These are phyloP conservation scores for Emydoidea blandingii DNA, from an alignment of 2,797 vertebrate genomes.

Conservation along the genomic window DNA sequence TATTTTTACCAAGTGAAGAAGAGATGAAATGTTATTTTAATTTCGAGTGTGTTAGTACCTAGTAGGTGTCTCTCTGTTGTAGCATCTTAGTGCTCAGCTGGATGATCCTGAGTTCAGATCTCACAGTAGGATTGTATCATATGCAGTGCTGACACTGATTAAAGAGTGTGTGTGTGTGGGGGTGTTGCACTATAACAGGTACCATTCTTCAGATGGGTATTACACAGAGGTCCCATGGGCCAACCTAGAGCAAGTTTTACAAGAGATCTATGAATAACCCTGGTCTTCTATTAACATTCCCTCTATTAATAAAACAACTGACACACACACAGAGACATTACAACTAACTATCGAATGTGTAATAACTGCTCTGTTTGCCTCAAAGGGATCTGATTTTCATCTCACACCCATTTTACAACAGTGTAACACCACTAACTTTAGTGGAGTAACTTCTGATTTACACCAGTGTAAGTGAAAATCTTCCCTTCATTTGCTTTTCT, in stretches of 20 bases:
- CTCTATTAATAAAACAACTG: not conserved
- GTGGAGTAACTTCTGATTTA: not conserved
- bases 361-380: not conserved
- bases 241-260: not conserved
- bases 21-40: not conserved
- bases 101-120: not conserved
- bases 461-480: not conserved
- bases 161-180: not conserved
- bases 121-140: not conserved
- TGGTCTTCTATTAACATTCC: not conserved
- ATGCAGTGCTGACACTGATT: not conserved
- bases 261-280: not conserved
- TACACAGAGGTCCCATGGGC: not conserved
- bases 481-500: conserved; percentile 26
- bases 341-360: not conserved
- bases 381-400: not conserved
- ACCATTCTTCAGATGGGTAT: not conserved
- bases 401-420: not conserved
- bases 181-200: not conserved
- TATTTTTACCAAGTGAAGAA: not conserved
- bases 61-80: not conserved
- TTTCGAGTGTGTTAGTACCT: not conserved
- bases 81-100: not conserved
- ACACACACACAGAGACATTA: not conserved
- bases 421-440: not conserved